Evolutionary conservation across 1,140 invertebrate genomes (phyloP).

Genomic region (Lerema accius): DNA sequence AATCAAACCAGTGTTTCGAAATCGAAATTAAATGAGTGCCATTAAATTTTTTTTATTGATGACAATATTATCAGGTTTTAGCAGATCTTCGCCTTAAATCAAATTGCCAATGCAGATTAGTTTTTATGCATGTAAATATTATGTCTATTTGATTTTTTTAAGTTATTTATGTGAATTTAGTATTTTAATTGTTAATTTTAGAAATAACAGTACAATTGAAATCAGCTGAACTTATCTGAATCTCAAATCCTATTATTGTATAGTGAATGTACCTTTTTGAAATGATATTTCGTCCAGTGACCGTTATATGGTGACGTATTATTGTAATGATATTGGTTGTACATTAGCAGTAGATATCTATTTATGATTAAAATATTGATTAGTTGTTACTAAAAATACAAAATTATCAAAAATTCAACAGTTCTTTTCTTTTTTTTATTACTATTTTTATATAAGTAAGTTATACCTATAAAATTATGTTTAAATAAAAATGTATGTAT

Average conservation of each 20-base stretch:
- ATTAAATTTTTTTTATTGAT: conserved; percentile 56
- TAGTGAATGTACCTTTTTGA: conserved; percentile 67
- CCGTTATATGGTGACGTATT: conserved; percentile 57
- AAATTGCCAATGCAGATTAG: conserved; percentile 59
- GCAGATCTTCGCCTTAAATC: conserved; percentile 49
- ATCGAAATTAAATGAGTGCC: conserved; percentile 43
- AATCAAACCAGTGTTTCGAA: conserved; percentile 44
- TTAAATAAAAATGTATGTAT: no score
- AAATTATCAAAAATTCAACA: conserved; percentile 62
- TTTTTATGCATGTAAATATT: conserved; percentile 73
- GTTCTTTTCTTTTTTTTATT: conserved; percentile 17
- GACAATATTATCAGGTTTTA: conserved; percentile 61
- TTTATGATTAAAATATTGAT: conserved; percentile 81
- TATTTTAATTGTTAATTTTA: conserved; percentile 75
- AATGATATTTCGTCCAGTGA: conserved; percentile 75
- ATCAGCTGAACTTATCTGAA: conserved; percentile 77
- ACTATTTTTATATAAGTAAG: no score
- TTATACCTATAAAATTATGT: no score
- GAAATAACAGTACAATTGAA: conserved; percentile 68
- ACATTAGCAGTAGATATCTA: conserved; percentile 68
- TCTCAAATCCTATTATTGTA: conserved; percentile 75
- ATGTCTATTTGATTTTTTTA: conserved; percentile 62
- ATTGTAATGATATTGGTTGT: conserved; percentile 69
- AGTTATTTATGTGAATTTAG: conserved; percentile 80
- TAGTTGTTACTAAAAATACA: conserved; percentile 82